Percentiles rank a stretch among this genome's conserved stretches.
Evolutionary conservation across 2,888 invertebrate genomes (phyloP).

Genomic region (Thymelicus sylvestris): DNA sequence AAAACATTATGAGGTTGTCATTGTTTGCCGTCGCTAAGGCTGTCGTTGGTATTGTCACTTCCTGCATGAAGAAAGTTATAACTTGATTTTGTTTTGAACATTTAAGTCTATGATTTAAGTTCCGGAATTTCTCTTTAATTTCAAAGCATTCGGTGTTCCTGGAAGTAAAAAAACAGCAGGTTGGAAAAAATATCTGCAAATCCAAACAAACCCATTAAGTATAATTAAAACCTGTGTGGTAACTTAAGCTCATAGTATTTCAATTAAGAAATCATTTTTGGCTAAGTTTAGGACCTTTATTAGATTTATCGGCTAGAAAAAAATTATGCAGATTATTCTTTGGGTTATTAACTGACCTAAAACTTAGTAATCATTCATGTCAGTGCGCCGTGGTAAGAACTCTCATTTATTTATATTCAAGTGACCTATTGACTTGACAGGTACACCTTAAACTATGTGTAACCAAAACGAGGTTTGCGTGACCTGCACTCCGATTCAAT

Average conservation of each 20-base stretch:
- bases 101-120: not conserved
- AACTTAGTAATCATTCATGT: not conserved
- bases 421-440: constrained; percentile 30
- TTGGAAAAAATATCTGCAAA: too few species aligned
- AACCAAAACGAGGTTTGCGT: constrained; percentile 31
- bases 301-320: too few species aligned
- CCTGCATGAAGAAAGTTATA: constrained; percentile 3
- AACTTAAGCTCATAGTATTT: too few species aligned
- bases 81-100: not conserved
- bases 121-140: too few species aligned
- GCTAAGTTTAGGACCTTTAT: too few species aligned
- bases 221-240: too few species aligned
- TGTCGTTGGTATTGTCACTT: constrained; percentile 6
- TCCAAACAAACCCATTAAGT: too few species aligned
- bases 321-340: not conserved
- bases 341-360: not conserved
- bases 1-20: constrained; percentile 7
- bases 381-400: constrained; percentile 10
- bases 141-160: too few species aligned
- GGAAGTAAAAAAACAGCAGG: too few species aligned
- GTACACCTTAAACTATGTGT: constrained; percentile 32
- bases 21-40: constrained; percentile 14
- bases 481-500: constrained; percentile 33
- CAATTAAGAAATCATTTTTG: too few species aligned
- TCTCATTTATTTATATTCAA: constrained; percentile 14